phyloP scores from a whole-genome alignment of 1,140 invertebrate genomes.

The Pogonomyrmex barbatus region DNA sequence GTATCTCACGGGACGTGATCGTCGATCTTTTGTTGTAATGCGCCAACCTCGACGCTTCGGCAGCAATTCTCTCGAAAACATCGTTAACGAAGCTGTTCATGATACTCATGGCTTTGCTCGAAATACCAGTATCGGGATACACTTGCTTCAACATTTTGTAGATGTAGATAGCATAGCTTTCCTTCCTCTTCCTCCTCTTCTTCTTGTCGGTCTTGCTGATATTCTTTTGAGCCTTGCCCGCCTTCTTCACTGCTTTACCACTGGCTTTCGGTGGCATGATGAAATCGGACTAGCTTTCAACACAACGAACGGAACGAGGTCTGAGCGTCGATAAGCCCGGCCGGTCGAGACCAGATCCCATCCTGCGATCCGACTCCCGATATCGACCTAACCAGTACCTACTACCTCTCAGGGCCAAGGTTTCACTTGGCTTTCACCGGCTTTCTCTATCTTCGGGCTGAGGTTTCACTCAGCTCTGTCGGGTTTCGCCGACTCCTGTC shows the following conservation, averaged over 20 bases:
- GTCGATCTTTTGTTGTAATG: conserved; percentile 89
- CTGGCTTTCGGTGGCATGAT: conserved; percentile 85
- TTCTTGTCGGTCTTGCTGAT: conserved; percentile 86
- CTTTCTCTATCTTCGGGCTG: no score
- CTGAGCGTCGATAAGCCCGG: background rate
- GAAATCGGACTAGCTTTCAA: background rate
- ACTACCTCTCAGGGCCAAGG: no score
- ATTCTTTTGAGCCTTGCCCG: conserved; percentile 86
- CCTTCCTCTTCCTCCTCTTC: conserved; percentile 87
- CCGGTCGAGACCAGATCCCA: no score
- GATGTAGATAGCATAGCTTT: conserved; percentile 90
- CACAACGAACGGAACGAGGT: background rate
- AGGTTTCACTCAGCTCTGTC: no score
- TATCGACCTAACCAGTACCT: no score
- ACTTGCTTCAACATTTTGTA: conserved; percentile 91
- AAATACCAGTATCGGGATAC: conserved; percentile 90
- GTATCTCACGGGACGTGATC: conserved; percentile 68
- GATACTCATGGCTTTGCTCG: conserved; percentile 88
- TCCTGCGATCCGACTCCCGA: no score
- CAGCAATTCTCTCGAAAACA: conserved; percentile 90
- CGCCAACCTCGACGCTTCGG: conserved; percentile 89
- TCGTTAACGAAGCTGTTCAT: conserved; percentile 90
- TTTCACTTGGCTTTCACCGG: no score
- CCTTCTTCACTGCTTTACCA: conserved; percentile 82
- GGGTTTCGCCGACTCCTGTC: no score